These are phyloP conservation scores for Podarcis raffonei DNA, from an alignment of 2,113 vertebrate species.

Conservation along the genomic window DNA sequence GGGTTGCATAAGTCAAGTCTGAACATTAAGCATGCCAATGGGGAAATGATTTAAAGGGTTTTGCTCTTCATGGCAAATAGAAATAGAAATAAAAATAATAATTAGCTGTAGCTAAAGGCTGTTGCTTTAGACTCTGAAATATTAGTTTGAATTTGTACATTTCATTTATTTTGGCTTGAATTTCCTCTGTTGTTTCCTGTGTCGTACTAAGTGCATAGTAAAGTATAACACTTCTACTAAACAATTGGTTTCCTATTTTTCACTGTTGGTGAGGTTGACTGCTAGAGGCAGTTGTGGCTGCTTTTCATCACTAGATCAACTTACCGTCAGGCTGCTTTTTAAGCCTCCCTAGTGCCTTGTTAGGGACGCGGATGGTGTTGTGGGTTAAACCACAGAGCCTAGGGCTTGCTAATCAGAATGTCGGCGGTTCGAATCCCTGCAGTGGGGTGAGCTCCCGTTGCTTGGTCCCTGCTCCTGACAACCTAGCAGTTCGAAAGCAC, in stretches of 20 bases:
- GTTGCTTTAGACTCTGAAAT: neutral
- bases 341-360: neutral
- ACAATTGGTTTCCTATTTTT: neutral
- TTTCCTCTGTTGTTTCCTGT: slow-evolving; percentile 1
- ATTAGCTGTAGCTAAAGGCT: neutral
- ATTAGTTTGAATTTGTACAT: neutral
- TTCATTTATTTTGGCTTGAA: neutral
- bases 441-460: too few relatives aligned
- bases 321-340: neutral
- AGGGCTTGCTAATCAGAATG: too few relatives aligned
- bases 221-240: neutral
- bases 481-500: too few relatives aligned
- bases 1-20: neutral
- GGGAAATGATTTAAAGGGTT: neutral
- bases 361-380: too few relatives aligned
- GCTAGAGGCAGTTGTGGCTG: neutral
- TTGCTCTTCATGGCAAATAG: neutral
- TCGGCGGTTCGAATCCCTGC: too few relatives aligned
- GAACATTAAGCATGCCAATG: neutral
- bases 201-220: neutral
- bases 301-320: neutral
- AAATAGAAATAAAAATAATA: neutral
- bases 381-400: too few relatives aligned
- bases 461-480: too few relatives aligned
- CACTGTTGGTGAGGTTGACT: neutral